These are phyloP conservation scores for Columba guinea DNA, from an alignment of 2,797 vertebrate species.

Conservation along the genomic window DNA sequence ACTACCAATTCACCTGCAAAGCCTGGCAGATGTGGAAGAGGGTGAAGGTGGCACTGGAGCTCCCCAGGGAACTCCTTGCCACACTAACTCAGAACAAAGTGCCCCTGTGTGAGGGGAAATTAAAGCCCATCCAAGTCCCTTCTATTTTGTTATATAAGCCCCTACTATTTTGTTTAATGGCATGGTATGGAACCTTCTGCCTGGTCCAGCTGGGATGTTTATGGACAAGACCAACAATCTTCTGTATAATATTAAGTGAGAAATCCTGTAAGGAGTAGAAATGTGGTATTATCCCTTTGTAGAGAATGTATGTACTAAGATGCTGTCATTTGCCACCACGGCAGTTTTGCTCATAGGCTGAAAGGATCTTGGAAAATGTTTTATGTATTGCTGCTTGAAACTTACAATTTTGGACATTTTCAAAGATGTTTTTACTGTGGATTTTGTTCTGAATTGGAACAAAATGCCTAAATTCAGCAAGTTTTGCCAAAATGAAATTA, in stretches of 20 bases:
- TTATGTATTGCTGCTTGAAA: neutral
- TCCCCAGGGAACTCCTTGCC: neutral
- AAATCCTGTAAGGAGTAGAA: neutral
- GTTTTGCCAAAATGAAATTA: neutral
- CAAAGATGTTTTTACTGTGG: neutral
- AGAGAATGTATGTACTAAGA: neutral
- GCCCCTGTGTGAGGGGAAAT: accelerated
- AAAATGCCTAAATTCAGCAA: neutral
- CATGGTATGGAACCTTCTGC: neutral
- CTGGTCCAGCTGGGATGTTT: neutral
- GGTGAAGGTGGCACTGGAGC: neutral
- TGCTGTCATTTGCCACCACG: neutral
- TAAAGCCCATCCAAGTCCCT: neutral
- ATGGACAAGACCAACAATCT: neutral
- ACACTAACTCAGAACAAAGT: neutral
- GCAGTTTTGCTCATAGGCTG: neutral
- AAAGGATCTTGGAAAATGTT: neutral
- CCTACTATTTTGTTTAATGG: neutral
- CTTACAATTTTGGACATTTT: neutral
- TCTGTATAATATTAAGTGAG: neutral
- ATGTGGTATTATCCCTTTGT: neutral
- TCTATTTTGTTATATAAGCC: neutral
- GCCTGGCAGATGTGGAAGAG: neutral
- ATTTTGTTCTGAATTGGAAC: neutral
- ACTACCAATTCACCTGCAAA: neutral